phyloP scores from a whole-genome alignment of 2,113 vertebrate genomes.

The Dasyprocta punctata region DNA sequence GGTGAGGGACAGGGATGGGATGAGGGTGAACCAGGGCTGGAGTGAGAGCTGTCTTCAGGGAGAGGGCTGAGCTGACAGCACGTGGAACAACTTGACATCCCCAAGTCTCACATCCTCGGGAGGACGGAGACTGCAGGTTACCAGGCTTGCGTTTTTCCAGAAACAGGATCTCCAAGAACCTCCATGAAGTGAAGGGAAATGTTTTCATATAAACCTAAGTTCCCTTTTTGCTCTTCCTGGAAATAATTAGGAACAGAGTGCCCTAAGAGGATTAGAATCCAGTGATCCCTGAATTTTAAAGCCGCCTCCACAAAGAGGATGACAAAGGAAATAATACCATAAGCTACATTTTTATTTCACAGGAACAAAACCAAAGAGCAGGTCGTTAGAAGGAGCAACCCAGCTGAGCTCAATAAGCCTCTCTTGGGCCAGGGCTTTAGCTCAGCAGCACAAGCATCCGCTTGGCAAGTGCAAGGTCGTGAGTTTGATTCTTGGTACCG shows the following conservation, averaged over 20 bases:
- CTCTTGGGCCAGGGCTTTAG: too few relatives aligned
- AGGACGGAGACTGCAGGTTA: not conserved
- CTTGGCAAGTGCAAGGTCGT: too few relatives aligned
- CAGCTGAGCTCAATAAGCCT: accelerated
- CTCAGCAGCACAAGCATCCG: too few relatives aligned
- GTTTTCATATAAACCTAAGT: conserved; percentile 15
- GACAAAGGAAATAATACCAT: not conserved
- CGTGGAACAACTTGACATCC: conserved; percentile 27
- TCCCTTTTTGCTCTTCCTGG: not conserved
- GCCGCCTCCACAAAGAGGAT: not conserved
- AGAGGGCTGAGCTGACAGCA: not conserved
- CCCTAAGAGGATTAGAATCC: not conserved
- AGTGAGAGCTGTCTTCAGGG: not conserved
- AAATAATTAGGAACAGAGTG: not conserved
- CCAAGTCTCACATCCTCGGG: not conserved
- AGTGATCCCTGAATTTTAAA: not conserved
- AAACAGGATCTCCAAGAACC: not conserved
- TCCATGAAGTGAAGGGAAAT: not conserved
- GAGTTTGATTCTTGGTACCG: too few relatives aligned
- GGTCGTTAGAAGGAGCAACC: accelerated
- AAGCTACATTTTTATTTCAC: not conserved
- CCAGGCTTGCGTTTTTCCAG: not conserved
- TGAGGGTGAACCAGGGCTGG: not conserved
- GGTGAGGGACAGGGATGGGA: not conserved
- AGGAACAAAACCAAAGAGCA: not conserved